Percentiles rank a stretch among this genome's conserved stretches.
Evolutionary conservation across 2,113 vertebrate genomes (phyloP).

Genomic region (Menura novaehollandiae): DNA sequence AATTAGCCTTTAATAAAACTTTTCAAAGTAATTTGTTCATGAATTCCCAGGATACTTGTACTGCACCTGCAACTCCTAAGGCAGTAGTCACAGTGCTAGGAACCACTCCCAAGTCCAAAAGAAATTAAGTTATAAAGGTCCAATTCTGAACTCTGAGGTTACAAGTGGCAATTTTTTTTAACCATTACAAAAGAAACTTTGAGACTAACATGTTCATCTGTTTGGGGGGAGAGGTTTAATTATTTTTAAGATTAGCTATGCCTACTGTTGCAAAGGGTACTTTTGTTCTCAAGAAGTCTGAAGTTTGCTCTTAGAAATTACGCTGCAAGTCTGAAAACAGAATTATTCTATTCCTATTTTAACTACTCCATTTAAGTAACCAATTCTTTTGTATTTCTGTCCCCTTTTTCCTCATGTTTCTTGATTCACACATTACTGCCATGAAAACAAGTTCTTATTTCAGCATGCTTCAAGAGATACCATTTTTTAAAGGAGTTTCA

Average conservation of each 20-base stretch:
- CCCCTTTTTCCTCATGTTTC: background rate
- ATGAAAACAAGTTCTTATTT: background rate
- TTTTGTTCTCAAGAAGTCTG: background rate
- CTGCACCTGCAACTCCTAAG: background rate
- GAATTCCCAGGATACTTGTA: background rate
- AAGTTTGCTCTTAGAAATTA: background rate
- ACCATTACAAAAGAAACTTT: background rate
- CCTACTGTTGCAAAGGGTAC: background rate
- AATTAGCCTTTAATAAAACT: background rate
- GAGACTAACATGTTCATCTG: background rate
- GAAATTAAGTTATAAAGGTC: background rate
- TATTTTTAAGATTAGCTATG: background rate
- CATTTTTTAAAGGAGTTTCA: background rate
- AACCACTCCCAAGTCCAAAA: background rate
- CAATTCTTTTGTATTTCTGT: background rate
- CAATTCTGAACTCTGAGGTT: background rate
- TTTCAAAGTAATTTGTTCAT: background rate
- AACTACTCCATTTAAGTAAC: background rate
- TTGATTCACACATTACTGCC: background rate
- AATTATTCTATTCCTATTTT: background rate
- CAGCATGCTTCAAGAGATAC: background rate
- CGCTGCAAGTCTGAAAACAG: background rate
- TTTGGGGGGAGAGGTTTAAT: background rate
- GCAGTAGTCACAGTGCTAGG: background rate
- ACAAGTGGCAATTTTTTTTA: background rate